Conservation (phyloP, 2,888 invertebrate genomes). For the Eupithecia tripunctaria region DNA sequence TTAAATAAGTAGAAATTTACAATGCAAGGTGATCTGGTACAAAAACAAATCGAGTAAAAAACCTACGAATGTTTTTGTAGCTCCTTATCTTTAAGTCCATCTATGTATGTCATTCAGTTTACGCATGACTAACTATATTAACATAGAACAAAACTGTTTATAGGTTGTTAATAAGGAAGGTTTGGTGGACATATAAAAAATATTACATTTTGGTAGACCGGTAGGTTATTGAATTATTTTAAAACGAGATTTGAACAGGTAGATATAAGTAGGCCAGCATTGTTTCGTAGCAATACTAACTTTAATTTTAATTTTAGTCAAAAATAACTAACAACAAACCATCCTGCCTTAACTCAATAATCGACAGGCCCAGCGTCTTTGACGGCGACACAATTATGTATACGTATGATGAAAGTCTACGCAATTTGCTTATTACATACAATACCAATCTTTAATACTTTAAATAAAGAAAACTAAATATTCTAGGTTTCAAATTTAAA, state of each 20-base stretch:
- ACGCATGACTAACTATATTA: conserved; percentile 33
- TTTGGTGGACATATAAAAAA: neutral
- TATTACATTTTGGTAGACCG: neutral
- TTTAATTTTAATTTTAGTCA: too few relatives aligned
- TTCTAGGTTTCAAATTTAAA: too few relatives aligned
- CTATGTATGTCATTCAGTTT: conserved; percentile 31
- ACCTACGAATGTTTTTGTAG: conserved; percentile 31
- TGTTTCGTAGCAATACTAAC: neutral
- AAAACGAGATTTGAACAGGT: neutral
- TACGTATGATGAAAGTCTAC: too few relatives aligned
- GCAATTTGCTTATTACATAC: too few relatives aligned
- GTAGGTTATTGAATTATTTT: neutral
- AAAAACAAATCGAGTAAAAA: conserved; percentile 33
- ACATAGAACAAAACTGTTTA: conserved; percentile 18
- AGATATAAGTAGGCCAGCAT: neutral
- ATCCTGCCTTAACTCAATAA: too few relatives aligned
- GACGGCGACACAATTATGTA: too few relatives aligned
- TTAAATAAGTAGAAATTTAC: conserved; percentile 4
- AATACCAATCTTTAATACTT: neutral
- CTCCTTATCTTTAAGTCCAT: conserved; percentile 28
- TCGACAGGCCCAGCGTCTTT: too few relatives aligned
- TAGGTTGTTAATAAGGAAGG: conserved; percentile 32
- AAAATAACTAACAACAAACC: too few relatives aligned
- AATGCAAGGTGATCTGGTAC: conserved; percentile 42
- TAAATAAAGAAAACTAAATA: too few relatives aligned